Evolutionary conservation across 2,888 invertebrate genomes (phyloP), one percentile per base, ranked within the genome.

Genomic region (Epirrita christyi): DNA sequence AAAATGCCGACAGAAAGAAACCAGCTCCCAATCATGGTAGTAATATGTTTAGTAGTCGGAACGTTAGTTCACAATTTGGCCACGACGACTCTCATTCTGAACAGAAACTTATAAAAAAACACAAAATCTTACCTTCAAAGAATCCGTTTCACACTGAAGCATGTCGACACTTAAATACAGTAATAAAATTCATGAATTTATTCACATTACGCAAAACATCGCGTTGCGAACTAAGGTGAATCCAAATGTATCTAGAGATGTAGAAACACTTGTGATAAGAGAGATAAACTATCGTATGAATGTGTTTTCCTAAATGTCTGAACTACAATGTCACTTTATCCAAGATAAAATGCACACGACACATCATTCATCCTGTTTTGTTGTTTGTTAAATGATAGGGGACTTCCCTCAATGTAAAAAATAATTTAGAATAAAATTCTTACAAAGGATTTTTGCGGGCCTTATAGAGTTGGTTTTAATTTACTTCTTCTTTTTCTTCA

Each of bases 141-240:
- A 76, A 21, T 81, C 82, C 11, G 73, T 64, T 71, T 87, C 87
- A 66, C 82, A 79, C 59, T 82, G 74, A 68, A 88, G 63, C 87
- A 87, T 88, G 46, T 70, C 68, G 9, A 46, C 46, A 38, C 43
- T 42, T 37, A 56, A 59, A 60, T 55, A 48, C 38, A 32, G 8
- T 13, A 15, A 21, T 6, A 32, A 28, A 43, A 27, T 28, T 40
- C n/a, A 41, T 29, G 6, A 36, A 21, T 51, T 36, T 21, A 29
- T 7, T 29, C 8, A 15, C 4, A 11, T 55, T 53, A 57, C 32
- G 62, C 48, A 46, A 41, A 50, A 57, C 8, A 53, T 38, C 48
- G 28, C 56, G 53, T 7, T 53, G 15, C n/a, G n/a, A n/a, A n/a
- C n/a, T n/a, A n/a, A n/a, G n/a, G n/a, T n/a, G n/a, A n/a, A n/a